phyloP scores from a whole-genome alignment of 2,888 invertebrate genomes.

The Pheosia tremula region DNA sequence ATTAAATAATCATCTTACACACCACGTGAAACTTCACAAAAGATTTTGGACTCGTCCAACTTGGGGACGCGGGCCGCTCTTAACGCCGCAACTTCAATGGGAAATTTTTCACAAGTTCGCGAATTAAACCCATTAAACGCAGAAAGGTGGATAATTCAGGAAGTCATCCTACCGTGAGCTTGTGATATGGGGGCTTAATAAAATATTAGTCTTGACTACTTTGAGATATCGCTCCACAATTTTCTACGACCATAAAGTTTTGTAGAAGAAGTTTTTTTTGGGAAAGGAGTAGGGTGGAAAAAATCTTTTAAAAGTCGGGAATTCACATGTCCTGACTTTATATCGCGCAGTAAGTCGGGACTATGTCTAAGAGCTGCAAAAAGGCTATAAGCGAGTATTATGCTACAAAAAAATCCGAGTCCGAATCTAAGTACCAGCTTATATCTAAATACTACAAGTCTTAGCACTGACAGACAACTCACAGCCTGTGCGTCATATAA shows the following conservation, averaged over 20 bases:
- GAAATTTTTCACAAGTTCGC: slow-evolving; percentile 69
- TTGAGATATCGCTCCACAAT: slow-evolving; percentile 30
- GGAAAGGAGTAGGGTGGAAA: not conserved
- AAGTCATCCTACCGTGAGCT: slow-evolving; percentile 47
- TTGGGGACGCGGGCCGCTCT: slow-evolving; percentile 23
- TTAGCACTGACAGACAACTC: too few relatives aligned
- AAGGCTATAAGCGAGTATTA: too few relatives aligned
- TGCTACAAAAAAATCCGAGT: too few relatives aligned
- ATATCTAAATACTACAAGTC: too few relatives aligned
- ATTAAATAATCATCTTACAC: slow-evolving; percentile 7
- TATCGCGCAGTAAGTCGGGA: too few relatives aligned
- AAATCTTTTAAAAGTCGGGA: too few relatives aligned
- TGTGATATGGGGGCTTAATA: slow-evolving; percentile 63
- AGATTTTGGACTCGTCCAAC: slow-evolving; percentile 6
- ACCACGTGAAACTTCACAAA: slow-evolving; percentile 5
- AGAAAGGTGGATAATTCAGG: slow-evolving; percentile 64
- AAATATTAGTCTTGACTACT: slow-evolving; percentile 50
- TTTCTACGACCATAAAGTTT: slow-evolving; percentile 18
- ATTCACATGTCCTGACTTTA: too few relatives aligned
- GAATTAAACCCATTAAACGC: slow-evolving; percentile 70
- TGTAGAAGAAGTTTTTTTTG: slow-evolving; percentile 18
- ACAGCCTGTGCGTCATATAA: too few relatives aligned
- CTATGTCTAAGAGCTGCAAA: too few relatives aligned
- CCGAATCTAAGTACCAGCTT: too few relatives aligned
- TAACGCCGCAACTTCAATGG: slow-evolving; percentile 55